Evolutionary conservation across 2,797 vertebrate genomes (phyloP), one percentile per base, ranked within the genome.

Genomic region (Crocodylus rhombifer): DNA sequence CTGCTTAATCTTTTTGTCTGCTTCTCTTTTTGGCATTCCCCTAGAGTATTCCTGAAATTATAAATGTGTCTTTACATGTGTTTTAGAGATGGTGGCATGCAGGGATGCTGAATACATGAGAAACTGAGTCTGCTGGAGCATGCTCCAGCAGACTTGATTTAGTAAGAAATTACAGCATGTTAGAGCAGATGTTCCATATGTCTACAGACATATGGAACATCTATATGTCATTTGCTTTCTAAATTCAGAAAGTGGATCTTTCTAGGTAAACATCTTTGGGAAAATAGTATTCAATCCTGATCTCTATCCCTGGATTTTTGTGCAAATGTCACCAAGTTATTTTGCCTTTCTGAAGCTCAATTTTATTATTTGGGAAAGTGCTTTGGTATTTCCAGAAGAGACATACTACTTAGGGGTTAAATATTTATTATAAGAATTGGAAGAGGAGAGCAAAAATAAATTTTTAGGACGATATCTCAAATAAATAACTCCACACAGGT

Each of bases 351-450:
- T 20, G 4, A 36, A 8, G 57, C 77, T 60, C 1, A 51, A 14
- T 33, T 88, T 13, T 58, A 69, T 92, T 82, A 6, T 69, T 0
- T 0, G 75, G 74, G 26, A 62, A 84, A 87, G 16, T 84, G 67
- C 51, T n/a, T 82, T 13, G 3, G 4, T 6, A 60, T 56, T 7
- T 77, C 36, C 18, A 23, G 14, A 28, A 13, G 86, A 82, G 80
- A 86, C 75, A 5, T 26, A n/a, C 6, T 1, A 61, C 33, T 18
- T 2, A 17, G 1, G 0, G 30, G 4, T n/a, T 69, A 57, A 13
- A 14, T 60, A 42, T 3, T 85, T 77, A 55, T 2, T 62, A 13
- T 2, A 4, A 30, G 2, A 9, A 21, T 42, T 80, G 13, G 3
- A 57, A 61, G 18, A 86, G 36, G 21, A 83, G 15, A 77, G 58